Conservation (phyloP, 2,888 invertebrate species). For the Cheilosia vernalis region DNA sequence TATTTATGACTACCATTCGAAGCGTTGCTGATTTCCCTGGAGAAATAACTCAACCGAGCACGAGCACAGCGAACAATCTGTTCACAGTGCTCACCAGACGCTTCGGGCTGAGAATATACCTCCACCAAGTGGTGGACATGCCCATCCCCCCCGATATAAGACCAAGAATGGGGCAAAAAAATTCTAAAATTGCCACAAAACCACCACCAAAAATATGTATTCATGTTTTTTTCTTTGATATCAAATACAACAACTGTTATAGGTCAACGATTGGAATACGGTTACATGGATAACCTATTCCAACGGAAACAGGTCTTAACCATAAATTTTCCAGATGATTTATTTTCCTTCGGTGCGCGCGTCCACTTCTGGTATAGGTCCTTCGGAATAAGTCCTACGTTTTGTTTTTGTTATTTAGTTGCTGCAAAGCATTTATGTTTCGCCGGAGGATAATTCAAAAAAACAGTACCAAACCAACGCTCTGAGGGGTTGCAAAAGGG, state of each 20-base stretch:
- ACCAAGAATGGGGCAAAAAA: not conserved
- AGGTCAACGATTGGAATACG: constrained; percentile 70
- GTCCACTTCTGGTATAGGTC: constrained; percentile 44
- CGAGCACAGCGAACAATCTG: constrained; percentile 62
- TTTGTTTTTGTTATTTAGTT: constrained; percentile 43
- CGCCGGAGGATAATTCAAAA: constrained; percentile 40
- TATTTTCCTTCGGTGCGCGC: constrained; percentile 53
- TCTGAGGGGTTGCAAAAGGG: no score
- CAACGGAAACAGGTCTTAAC: constrained; percentile 66
- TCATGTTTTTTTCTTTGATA: constrained; percentile 43
- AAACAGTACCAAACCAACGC: constrained; percentile 1
- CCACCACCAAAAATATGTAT: constrained; percentile 41
- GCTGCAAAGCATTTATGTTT: constrained; percentile 12
- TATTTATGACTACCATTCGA: constrained; percentile 69
- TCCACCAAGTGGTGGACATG: constrained; percentile 18
- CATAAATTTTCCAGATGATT: constrained; percentile 72
- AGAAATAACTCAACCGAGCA: constrained; percentile 67
- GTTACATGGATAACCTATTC: constrained; percentile 69
- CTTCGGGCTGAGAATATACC: constrained; percentile 19
- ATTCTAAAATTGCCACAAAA: constrained; percentile 53
- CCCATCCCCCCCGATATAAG: not conserved
- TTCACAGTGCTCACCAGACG: constrained; percentile 46
- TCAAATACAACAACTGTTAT: constrained; percentile 61
- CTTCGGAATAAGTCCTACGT: constrained; percentile 29
- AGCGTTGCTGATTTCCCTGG: constrained; percentile 69